Evolutionary conservation across 1,140 invertebrate genomes (phyloP).

Genomic region (Philotrypesis tridentata): DNA sequence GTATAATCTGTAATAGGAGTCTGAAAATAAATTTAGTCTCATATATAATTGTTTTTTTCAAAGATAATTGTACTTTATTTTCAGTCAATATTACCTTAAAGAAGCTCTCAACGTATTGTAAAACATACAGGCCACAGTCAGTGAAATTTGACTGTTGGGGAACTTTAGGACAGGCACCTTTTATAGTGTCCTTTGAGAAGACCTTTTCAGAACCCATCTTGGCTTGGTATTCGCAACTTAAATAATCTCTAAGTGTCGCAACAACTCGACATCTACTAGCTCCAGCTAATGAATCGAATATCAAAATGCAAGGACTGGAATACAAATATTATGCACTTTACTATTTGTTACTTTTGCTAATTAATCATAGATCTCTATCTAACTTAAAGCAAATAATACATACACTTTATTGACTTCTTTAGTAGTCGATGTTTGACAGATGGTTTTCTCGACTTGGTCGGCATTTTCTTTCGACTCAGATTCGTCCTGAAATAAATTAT

Average conservation of each 20-base stretch:
- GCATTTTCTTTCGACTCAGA: slow-evolving; percentile 51
- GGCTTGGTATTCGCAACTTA: slow-evolving; percentile 90
- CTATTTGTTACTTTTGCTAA: background rate
- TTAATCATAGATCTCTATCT: background rate
- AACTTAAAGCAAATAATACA: slow-evolving; percentile 44
- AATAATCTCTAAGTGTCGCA: slow-evolving; percentile 90
- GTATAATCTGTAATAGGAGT: slow-evolving; percentile 83
- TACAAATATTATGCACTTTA: background rate
- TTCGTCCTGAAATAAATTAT: slow-evolving; percentile 60
- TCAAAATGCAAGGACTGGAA: slow-evolving; percentile 87
- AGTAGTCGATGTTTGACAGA: slow-evolving; percentile 23
- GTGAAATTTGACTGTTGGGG: slow-evolving; percentile 97
- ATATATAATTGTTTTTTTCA: slow-evolving; percentile 16
- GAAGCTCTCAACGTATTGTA: slow-evolving; percentile 97
- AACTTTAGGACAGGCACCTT: slow-evolving; percentile 89
- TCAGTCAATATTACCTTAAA: slow-evolving; percentile 79
- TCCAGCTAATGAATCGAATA: slow-evolving; percentile 94
- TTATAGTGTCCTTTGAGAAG: slow-evolving; percentile 87
- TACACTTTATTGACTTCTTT: slow-evolving; percentile 61
- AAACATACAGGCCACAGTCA: slow-evolving; percentile 96
- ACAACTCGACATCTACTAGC: slow-evolving; percentile 87
- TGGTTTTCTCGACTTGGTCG: slow-evolving; percentile 43
- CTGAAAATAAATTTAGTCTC: slow-evolving; percentile 70
- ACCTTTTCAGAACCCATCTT: slow-evolving; percentile 80
- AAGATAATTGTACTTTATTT: slow-evolving; percentile 8